Percentiles rank a stretch among this genome's conserved stretches.
Evolutionary conservation across 37 sponge, comb jelly and placozoan genomes (phyloP).

Genomic region (Geodia barretti): DNA sequence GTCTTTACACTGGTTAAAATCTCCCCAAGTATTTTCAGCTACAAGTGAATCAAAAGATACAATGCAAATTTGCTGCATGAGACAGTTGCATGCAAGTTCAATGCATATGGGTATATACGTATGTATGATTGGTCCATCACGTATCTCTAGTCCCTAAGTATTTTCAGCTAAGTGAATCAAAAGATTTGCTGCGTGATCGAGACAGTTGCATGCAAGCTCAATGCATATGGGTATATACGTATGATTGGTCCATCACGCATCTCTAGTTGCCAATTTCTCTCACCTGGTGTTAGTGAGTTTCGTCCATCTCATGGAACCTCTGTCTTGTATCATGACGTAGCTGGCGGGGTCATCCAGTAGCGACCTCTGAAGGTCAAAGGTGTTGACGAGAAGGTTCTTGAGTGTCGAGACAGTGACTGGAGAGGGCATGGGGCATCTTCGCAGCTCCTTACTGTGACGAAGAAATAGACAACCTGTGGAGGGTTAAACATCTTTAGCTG

Average conservation of each 20-base stretch:
- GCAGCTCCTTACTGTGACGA: conserved; percentile 42
- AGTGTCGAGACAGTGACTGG: conserved; percentile 74
- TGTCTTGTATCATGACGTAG: conserved; percentile 47
- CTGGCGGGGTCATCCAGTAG: conserved; percentile 31
- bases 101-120: too few species aligned
- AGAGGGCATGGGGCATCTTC: conserved; percentile 73
- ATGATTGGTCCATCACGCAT: neutral
- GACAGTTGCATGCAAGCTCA: too few species aligned
- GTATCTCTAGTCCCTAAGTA: too few species aligned
- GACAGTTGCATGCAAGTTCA: too few species aligned
- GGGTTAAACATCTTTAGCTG: too few species aligned
- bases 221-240: neutral
- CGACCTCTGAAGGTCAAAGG: conserved; percentile 53
- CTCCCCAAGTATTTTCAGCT: too few species aligned
- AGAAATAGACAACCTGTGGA: conserved; percentile 71
- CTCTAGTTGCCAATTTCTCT: neutral
- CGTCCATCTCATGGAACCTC: conserved; percentile 34
- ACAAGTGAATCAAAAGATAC: too few species aligned
- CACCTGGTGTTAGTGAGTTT: conserved; percentile 47
- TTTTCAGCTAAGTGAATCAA: too few species aligned
- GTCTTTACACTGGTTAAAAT: too few species aligned
- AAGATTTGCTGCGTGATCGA: too few species aligned
- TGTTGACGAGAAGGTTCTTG: conserved; percentile 67
- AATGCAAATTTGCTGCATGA: too few species aligned
- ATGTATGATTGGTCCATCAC: too few species aligned